These are phyloP conservation scores for Phataginus tricuspis DNA, from an alignment of 2,797 vertebrate genomes.

Conservation along the genomic window DNA sequence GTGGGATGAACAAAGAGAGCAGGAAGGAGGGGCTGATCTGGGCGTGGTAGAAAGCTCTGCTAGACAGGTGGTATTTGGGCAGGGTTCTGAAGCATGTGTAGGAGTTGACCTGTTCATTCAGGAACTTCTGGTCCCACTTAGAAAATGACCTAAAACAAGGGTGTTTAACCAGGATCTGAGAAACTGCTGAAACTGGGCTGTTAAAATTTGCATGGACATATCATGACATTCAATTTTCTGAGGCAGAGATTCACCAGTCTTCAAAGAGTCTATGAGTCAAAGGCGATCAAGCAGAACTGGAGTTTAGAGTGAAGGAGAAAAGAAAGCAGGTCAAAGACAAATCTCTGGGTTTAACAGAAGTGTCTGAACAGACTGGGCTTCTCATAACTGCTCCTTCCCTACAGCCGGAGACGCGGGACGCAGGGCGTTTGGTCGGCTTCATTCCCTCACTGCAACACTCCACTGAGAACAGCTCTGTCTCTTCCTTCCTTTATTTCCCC, in stretches of 20 bases:
- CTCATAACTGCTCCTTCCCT: neutral
- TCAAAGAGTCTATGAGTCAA: conserved; percentile 9
- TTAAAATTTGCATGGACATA: neutral
- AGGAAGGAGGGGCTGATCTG: neutral
- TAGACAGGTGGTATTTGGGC: neutral
- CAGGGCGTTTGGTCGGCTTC: neutral
- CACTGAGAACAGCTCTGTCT: neutral
- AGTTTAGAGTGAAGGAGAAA: neutral
- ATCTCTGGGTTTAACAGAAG: neutral
- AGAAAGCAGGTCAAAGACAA: neutral
- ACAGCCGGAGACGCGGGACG: fast-evolving
- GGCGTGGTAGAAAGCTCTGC: neutral
- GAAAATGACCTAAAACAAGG: neutral
- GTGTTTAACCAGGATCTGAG: neutral
- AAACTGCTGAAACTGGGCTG: neutral
- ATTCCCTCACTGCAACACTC: neutral
- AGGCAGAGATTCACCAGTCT: neutral
- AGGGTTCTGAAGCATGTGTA: conserved; percentile 17
- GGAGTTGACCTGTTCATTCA: conserved; percentile 10
- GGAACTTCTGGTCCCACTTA: neutral
- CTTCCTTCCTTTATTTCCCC: neutral
- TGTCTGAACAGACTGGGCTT: neutral
- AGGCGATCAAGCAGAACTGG: neutral
- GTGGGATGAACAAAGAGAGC: neutral
- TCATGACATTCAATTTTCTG: neutral